Percentiles rank a stretch among this genome's conserved stretches.
Evolutionary conservation across 1,140 invertebrate genomes (phyloP).

Genomic region (Triops longicaudatus): DNA sequence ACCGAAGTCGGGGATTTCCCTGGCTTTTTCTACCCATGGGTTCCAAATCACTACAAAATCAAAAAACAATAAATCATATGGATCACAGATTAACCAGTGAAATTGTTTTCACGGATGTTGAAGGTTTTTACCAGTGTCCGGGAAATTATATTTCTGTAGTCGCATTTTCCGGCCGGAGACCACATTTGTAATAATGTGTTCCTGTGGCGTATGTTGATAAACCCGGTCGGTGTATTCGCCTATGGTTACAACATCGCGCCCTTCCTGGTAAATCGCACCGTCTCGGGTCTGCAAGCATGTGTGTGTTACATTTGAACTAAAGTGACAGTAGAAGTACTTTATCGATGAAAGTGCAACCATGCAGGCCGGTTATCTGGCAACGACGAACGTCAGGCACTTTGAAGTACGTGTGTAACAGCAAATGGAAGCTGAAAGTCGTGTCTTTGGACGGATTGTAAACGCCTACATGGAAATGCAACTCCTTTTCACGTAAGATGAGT

Average conservation of each 20-base stretch:
- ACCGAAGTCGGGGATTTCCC: conserved; percentile 85
- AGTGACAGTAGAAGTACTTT: conserved; percentile 56
- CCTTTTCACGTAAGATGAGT: conserved; percentile 78
- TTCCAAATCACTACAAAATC: conserved; percentile 93
- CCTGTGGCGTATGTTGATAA: conserved; percentile 83
- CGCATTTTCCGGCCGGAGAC: conserved; percentile 83
- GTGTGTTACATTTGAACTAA: neutral
- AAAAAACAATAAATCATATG: no score
- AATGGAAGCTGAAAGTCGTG: conserved; percentile 80
- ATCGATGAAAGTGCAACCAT: conserved; percentile 85
- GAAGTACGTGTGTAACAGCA: conserved; percentile 89
- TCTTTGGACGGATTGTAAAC: conserved; percentile 87
- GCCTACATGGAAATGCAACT: conserved; percentile 82
- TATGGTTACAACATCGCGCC: conserved; percentile 76
- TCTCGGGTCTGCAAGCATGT: conserved; percentile 55
- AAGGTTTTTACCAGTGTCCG: conserved; percentile 60
- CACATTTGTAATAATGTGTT: conserved; percentile 86
- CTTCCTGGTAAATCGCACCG: conserved; percentile 72
- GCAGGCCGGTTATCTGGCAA: conserved; percentile 80
- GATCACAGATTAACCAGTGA: neutral
- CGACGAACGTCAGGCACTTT: conserved; percentile 86
- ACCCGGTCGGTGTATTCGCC: conserved; percentile 86
- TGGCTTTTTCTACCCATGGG: conserved; percentile 86
- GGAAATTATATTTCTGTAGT: conserved; percentile 87
- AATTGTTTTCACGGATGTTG: neutral